Evolutionary conservation across 2,888 invertebrate species (phyloP).

Genomic region (Papilio demoleus): DNA sequence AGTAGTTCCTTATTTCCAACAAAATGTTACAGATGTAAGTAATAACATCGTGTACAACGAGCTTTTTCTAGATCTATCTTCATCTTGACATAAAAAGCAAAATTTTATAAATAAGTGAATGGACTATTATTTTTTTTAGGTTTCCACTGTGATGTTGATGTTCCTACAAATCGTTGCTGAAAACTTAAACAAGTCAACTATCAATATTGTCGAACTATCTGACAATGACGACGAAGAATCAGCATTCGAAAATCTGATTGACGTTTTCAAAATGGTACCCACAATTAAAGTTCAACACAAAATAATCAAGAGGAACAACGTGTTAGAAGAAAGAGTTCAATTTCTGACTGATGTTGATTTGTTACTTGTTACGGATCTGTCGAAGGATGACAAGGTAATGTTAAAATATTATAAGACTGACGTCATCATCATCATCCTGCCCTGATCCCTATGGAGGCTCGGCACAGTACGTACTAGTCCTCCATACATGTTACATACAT

Average conservation of each 20-base stretch:
- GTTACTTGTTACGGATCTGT: constrained; percentile 48
- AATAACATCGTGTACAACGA: no score
- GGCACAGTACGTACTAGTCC: no score
- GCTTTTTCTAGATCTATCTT: no score
- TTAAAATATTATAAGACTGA: no score
- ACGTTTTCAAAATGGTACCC: constrained; percentile 43
- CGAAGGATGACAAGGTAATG: constrained; percentile 51
- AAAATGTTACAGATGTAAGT: constrained; percentile 51
- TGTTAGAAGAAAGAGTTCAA: constrained; percentile 38
- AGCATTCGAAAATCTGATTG: constrained; percentile 43
- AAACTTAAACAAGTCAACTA: constrained; percentile 49
- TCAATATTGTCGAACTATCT: constrained; percentile 49
- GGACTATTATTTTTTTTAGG: no score
- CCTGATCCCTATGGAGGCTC: no score
- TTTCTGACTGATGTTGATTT: constrained; percentile 46
- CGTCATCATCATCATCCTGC: no score
- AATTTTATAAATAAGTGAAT: no score
- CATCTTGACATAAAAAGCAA: no score
- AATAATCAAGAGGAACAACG: constrained; percentile 40
- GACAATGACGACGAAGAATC: constrained; percentile 40
- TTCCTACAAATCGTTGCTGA: constrained; percentile 55
- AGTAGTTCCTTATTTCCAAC: constrained; percentile 52
- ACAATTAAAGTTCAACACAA: constrained; percentile 44
- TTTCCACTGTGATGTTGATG: constrained; percentile 45
- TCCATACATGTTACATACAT: no score